Evolutionary conservation across 2,113 vertebrate genomes (phyloP).

Genomic region (Grammatotria lemairii): DNA sequence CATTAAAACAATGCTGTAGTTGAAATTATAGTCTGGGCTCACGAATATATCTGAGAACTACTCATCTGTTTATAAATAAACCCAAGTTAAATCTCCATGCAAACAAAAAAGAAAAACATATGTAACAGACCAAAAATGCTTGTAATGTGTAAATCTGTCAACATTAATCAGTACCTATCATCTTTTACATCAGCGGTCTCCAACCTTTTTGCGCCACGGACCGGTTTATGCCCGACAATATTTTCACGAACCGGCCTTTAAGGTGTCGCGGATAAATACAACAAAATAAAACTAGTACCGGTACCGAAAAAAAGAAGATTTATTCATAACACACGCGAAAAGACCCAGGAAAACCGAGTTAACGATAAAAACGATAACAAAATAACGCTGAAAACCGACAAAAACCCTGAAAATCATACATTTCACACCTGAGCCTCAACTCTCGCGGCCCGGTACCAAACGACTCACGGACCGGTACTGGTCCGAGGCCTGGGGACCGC

Average conservation of each 20-base stretch:
- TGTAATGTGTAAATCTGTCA: neutral
- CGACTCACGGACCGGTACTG: fast-evolving
- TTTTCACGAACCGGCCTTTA: neutral
- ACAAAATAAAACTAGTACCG: neutral
- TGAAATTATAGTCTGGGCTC: neutral
- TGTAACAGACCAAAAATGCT: neutral
- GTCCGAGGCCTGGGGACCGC: fast-evolving
- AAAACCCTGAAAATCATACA: fast-evolving
- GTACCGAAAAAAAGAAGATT: neutral
- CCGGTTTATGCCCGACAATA: neutral
- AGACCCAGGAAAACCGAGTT: fast-evolving
- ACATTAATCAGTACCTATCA: neutral
- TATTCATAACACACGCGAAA: neutral
- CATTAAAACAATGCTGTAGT: neutral
- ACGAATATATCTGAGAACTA: fast-evolving
- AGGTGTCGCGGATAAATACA: fast-evolving
- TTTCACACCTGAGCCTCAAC: neutral
- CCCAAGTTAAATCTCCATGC: neutral
- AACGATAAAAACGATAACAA: neutral
- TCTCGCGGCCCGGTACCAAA: no score
- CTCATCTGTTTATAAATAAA: neutral
- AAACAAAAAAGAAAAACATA: neutral
- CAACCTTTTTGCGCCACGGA: neutral
- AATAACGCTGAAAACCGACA: fast-evolving
- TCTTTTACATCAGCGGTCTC: neutral